phyloP scores from a whole-genome alignment of 2,113 vertebrate genomes.

The Peromyscus californicus region DNA sequence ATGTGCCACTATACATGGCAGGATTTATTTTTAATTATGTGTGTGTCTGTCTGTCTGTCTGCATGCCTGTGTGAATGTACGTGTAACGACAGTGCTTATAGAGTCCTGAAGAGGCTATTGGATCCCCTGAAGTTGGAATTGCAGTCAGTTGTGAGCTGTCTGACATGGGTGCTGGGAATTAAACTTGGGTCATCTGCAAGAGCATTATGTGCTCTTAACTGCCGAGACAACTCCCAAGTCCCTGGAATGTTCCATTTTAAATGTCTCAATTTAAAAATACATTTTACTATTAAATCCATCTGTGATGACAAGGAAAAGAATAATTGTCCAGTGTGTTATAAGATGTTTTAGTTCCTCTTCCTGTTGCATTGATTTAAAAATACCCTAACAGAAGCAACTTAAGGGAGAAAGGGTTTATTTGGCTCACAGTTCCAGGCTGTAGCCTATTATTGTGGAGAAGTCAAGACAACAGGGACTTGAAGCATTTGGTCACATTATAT shows the following conservation, averaged over 20 bases:
- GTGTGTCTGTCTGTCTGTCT: background rate
- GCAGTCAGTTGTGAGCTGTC: background rate
- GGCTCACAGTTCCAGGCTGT: background rate
- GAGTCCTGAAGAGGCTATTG: background rate
- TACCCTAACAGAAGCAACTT: background rate
- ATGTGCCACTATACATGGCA: background rate
- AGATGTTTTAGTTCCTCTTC: background rate
- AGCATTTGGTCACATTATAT: background rate
- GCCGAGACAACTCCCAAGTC: background rate
- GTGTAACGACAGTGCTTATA: background rate
- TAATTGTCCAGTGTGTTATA: constrained; percentile 3
- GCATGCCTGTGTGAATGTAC: background rate
- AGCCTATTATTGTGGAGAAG: background rate
- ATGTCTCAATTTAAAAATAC: constrained; percentile 48
- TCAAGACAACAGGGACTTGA: too few relatives aligned
- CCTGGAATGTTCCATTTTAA: constrained; percentile 13
- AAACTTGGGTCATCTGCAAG: background rate
- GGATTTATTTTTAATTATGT: background rate
- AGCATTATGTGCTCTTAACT: too few relatives aligned
- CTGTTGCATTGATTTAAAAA: background rate
- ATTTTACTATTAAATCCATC: constrained; percentile 28
- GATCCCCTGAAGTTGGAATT: background rate
- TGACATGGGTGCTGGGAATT: background rate
- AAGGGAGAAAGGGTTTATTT: background rate
- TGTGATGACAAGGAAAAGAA: background rate